These are phyloP conservation scores for Pararge aegeria DNA, from an alignment of 1,140 invertebrate species.

Conservation along the genomic window DNA sequence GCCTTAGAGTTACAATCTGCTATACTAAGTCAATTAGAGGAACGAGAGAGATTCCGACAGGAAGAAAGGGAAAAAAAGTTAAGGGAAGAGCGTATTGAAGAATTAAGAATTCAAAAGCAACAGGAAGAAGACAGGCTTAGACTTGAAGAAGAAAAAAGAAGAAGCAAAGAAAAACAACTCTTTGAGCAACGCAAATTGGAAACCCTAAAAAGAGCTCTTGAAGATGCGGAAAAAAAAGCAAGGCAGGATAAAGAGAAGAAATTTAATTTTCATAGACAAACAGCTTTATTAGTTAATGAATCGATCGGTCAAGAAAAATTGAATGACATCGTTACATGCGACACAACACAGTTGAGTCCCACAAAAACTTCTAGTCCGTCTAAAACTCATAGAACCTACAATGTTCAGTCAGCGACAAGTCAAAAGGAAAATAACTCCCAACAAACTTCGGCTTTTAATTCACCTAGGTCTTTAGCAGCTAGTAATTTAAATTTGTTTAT, in stretches of 20 bases:
- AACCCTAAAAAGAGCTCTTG: slow-evolving; percentile 81
- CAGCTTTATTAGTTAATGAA: slow-evolving; percentile 36
- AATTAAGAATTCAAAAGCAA: slow-evolving; percentile 83
- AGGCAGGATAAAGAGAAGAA: slow-evolving; percentile 79
- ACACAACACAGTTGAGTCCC: slow-evolving; percentile 27
- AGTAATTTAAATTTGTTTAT: slow-evolving; percentile 72
- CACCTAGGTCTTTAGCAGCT: slow-evolving; percentile 56
- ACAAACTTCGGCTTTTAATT: slow-evolving; percentile 67
- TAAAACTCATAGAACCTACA: slow-evolving; percentile 67
- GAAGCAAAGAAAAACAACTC: slow-evolving; percentile 82
- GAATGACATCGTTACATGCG: slow-evolving; percentile 11
- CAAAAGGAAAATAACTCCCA: slow-evolving; percentile 60
- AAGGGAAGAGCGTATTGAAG: slow-evolving; percentile 84
- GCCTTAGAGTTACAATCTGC: slow-evolving; percentile 86
- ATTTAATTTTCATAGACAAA: slow-evolving; percentile 60
- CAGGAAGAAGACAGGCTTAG: slow-evolving; percentile 83
- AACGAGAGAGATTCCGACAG: slow-evolving; percentile 82
- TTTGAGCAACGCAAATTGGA: slow-evolving; percentile 81
- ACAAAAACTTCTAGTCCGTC: slow-evolving; percentile 57
- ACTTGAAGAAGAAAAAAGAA: slow-evolving; percentile 80
- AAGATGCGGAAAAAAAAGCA: slow-evolving; percentile 82
- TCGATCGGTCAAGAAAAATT: slow-evolving; percentile 16
- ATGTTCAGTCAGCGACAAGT: slow-evolving; percentile 62
- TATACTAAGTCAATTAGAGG: slow-evolving; percentile 86
- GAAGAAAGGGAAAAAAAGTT: slow-evolving; percentile 83